Base-by-base conservation (phyloP, 1,140 invertebrate species). In the Drosophila novamexicana region DNA sequence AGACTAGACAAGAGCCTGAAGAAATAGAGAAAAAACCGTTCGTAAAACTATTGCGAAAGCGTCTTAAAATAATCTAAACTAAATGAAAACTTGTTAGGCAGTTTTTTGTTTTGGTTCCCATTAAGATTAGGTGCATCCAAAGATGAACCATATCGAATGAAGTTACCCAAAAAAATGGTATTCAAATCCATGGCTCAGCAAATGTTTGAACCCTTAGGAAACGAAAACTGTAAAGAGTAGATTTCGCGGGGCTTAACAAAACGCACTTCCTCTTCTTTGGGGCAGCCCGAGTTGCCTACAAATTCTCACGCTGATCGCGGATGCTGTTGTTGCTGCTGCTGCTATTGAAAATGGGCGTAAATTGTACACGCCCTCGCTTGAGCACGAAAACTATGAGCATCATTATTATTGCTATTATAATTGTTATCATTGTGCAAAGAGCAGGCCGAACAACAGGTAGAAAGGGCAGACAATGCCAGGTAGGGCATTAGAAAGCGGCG, bases 281-380 rank as follows among this genome's bases (percentile, higher is more conserved):
- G 47, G 29, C 56, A 34, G 54, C 70, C 42, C 49, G 54, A n/a
- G 32, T 37, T 39, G 50, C 45, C 32, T 37, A 14, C 14, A 42
- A 49, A 56, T 75, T 75, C 72, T 53, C 72, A 75, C 72, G 72
- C 37, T 36, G 39, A 39, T 8, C 29, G 7, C 10, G 1, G 22
- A 18, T 9, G 54, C 14, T 57, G 39, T 40, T 29, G 22, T n/a
- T 44, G 29, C 29, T 47, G 14, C 5, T 53, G 61, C n/a, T 53
- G 9, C 37, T 44, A 32, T 32, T 34, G 37, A 14, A 49, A 34
- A 49, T 36, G 36, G 50, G 64, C 65, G 64, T 61, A 29, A 62
- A 58, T 18, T 9, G 42, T 18, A 37, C 42, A 68, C 54, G 57
- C 64, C 71, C 57, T 29, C 12, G 32, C 32, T 16, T 29, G 14